Percentiles rank a stretch among this genome's conserved stretches.
Conservation (phyloP, 2,113 vertebrate species). For the Brachypteracias leptosomus region DNA sequence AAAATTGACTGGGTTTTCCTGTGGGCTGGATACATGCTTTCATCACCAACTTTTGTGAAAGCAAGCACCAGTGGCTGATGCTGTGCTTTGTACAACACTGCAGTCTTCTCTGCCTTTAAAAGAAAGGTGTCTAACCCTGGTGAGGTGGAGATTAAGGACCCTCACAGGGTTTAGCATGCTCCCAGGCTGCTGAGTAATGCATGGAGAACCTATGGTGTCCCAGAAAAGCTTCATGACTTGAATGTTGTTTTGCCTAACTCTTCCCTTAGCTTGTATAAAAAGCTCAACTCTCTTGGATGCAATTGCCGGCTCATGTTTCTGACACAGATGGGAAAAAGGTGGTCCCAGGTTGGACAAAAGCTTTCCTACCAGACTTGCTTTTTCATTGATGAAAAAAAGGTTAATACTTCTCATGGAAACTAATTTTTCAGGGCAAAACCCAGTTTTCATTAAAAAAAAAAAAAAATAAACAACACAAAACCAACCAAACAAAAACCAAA, state of each 20-base stretch:
- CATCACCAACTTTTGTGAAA: background rate
- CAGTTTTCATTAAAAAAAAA: background rate
- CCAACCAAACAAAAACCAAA: too few relatives aligned
- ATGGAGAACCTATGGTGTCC: background rate
- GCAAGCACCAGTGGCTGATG: background rate
- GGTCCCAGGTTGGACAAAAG: background rate
- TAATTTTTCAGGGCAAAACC: background rate
- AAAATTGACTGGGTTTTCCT: background rate
- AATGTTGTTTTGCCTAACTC: background rate
- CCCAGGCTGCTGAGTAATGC: background rate
- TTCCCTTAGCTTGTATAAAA: background rate
- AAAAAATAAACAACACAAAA: background rate
- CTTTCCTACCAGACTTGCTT: background rate
- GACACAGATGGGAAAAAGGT: background rate
- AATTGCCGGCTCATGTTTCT: background rate
- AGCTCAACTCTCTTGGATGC: background rate
- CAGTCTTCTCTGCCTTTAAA: background rate
- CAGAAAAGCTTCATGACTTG: background rate
- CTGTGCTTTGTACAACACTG: background rate
- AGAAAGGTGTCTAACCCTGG: background rate
- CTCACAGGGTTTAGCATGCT: background rate
- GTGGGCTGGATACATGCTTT: background rate
- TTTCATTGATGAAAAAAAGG: background rate
- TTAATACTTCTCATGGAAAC: background rate
- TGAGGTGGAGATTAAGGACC: background rate